These are phyloP conservation scores for Triops longicaudatus DNA, from an alignment of 1,140 invertebrate species.

Conservation along the genomic window DNA sequence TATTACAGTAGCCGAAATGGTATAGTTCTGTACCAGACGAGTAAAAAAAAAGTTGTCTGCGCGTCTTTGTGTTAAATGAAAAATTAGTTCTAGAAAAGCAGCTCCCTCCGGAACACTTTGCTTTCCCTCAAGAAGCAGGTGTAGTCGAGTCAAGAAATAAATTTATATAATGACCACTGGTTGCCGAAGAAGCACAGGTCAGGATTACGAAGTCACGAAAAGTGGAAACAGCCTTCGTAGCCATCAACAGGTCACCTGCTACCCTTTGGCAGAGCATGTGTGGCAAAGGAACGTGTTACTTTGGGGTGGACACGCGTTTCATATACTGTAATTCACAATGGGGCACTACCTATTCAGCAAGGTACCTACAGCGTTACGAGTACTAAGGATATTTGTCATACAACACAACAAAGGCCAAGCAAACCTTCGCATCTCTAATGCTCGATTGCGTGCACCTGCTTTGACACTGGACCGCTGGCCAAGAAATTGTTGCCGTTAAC, in stretches of 20 bases:
- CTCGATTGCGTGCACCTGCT: too few relatives aligned
- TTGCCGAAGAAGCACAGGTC: background rate
- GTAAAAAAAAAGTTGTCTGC: too few relatives aligned
- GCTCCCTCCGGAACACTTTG: too few relatives aligned
- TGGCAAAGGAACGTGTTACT: background rate
- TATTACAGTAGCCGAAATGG: too few relatives aligned
- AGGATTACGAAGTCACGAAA: background rate
- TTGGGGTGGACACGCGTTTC: background rate
- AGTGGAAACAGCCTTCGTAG: background rate
- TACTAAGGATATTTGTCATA: too few relatives aligned
- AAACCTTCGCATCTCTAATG: too few relatives aligned
- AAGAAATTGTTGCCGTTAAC: too few relatives aligned
- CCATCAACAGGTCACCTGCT: background rate
- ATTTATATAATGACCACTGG: background rate
- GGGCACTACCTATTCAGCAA: background rate
- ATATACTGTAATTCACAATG: background rate
- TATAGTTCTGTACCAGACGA: too few relatives aligned
- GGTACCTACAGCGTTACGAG: background rate
- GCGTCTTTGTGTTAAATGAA: too few relatives aligned
- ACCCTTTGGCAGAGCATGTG: slow-evolving; percentile 1
- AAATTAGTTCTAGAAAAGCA: too few relatives aligned
- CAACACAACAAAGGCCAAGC: too few relatives aligned
- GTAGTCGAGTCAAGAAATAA: background rate
- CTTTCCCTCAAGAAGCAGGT: background rate
- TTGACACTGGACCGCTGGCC: too few relatives aligned